These are phyloP conservation scores for Exephanes ischioxanthus DNA, from an alignment of 2,888 invertebrate genomes.

Conservation along the genomic window DNA sequence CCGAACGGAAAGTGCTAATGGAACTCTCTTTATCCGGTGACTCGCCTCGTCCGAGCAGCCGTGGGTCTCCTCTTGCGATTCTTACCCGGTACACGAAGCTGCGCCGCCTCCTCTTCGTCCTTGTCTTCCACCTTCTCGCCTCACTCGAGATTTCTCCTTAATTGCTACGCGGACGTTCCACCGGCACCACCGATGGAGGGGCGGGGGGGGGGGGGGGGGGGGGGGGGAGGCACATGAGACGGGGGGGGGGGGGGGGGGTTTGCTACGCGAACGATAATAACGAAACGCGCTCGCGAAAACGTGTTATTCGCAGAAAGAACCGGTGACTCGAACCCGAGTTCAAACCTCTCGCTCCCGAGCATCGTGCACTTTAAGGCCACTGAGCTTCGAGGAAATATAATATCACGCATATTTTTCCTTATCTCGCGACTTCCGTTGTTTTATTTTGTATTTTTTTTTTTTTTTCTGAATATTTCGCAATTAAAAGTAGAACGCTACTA, in stretches of 20 bases:
- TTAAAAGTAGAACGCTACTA: not conserved
- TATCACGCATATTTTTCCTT: not conserved
- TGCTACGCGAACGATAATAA: conserved; percentile 32
- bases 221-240: no score
- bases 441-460: not conserved
- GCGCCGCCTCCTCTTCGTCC: conserved; percentile 10
- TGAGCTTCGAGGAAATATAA: not conserved
- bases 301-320: conserved; percentile 30
- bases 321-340: conserved; percentile 11
- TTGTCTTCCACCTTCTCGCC: conserved; percentile 22
- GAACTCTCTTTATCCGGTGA: conserved; percentile 63
- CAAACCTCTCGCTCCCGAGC: not conserved
- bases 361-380: not conserved
- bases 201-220: no score
- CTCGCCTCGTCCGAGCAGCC: conserved; percentile 41
- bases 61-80: conserved; percentile 40
- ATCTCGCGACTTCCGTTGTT: not conserved
- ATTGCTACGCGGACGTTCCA: conserved; percentile 57
- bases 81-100: conserved; percentile 34
- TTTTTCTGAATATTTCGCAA: not conserved
- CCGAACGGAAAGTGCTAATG: conserved; percentile 63
- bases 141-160: conserved; percentile 64
- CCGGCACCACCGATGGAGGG: conserved; percentile 20
- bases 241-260: not conserved
- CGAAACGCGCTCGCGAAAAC: conserved; percentile 30